Percentiles rank a stretch among this genome's conserved stretches.
phyloP scores from a whole-genome alignment of 2,888 invertebrate species.

The Drosophila cracens region DNA sequence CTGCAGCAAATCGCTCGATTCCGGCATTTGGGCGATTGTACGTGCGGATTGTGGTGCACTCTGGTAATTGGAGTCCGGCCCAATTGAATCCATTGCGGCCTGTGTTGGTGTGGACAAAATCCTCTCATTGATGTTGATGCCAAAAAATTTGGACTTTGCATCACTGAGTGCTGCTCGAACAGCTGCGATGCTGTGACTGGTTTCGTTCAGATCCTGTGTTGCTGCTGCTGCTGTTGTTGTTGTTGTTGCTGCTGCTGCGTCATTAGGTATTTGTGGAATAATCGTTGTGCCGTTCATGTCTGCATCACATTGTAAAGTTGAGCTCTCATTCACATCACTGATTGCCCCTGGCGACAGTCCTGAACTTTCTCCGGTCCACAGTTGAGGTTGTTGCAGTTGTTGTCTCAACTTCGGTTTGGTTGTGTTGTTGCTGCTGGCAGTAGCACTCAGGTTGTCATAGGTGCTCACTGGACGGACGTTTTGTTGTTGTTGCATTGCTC shows the following conservation, averaged over 20 bases:
- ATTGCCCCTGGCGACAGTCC: constrained; percentile 13
- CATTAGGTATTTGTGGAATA: constrained; percentile 6
- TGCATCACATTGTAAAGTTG: constrained; percentile 3
- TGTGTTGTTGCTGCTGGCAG: constrained; percentile 44
- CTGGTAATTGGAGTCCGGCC: constrained; percentile 77
- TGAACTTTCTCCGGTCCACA: constrained; percentile 18
- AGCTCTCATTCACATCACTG: constrained; percentile 11
- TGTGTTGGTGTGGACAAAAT: neutral
- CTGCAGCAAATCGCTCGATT: constrained; percentile 67
- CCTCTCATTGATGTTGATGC: constrained; percentile 76
- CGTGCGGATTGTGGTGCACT: constrained; percentile 68
- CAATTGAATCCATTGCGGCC: constrained; percentile 16
- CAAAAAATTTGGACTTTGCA: constrained; percentile 85
- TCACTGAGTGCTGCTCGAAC: constrained; percentile 84
- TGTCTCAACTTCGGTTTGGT: constrained; percentile 62
- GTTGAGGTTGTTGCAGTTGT: constrained; percentile 26
- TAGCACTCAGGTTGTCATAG: constrained; percentile 83
- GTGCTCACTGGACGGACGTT: constrained; percentile 83
- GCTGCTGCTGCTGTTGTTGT: constrained; percentile 30
- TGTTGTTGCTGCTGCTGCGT: constrained; percentile 35
- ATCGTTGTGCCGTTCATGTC: constrained; percentile 6
- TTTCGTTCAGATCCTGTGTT: constrained; percentile 59
- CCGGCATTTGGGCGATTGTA: neutral
- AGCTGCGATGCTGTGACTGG: constrained; percentile 82
- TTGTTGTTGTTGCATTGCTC: constrained; percentile 67